These are phyloP conservation scores for Gobius niger DNA, from an alignment of 2,113 vertebrate genomes.

Conservation along the genomic window DNA sequence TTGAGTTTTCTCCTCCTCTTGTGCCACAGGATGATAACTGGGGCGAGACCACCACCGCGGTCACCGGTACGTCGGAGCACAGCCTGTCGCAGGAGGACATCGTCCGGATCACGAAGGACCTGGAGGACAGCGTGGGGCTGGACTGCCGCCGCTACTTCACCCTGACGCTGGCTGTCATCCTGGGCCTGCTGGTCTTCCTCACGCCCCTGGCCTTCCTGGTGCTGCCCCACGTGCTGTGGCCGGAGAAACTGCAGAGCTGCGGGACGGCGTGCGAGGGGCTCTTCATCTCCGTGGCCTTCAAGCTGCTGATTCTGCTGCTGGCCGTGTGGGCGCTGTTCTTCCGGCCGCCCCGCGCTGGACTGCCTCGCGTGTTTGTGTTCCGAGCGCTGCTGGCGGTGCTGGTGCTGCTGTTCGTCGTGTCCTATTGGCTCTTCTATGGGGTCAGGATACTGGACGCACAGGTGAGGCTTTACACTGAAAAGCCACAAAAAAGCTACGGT, in stretches of 20 bases:
- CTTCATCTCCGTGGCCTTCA: conserved; percentile 95
- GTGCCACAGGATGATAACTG: conserved; percentile 92
- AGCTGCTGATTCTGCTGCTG: conserved; percentile 91
- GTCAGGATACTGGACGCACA: conserved; percentile 89
- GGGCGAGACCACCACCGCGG: conserved; percentile 95
- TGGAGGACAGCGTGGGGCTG: conserved; percentile 87
- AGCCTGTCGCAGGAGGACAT: conserved; percentile 97
- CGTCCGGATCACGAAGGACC: conserved; percentile 88
- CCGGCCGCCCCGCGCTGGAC: conserved; percentile 81
- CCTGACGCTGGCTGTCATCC: conserved; percentile 79
- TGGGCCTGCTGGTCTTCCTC: conserved; percentile 90
- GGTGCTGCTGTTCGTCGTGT: conserved; percentile 89
- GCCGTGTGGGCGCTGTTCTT: conserved; percentile 96
- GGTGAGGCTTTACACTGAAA: conserved; percentile 35
- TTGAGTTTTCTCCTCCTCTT: neutral
- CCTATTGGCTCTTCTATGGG: conserved; percentile 96
- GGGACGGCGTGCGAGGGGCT: conserved; percentile 94
- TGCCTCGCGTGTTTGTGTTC: conserved; percentile 89
- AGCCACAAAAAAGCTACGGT: neutral
- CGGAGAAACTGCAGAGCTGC: conserved; percentile 85
- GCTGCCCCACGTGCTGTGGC: conserved; percentile 90
- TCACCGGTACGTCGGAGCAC: conserved; percentile 96
- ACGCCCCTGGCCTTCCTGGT: conserved; percentile 93
- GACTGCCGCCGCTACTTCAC: conserved; percentile 86
- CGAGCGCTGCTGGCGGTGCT: conserved; percentile 87